phyloP scores from a whole-genome alignment of 2,888 invertebrate species.

The Pachydiplax longipennis region DNA sequence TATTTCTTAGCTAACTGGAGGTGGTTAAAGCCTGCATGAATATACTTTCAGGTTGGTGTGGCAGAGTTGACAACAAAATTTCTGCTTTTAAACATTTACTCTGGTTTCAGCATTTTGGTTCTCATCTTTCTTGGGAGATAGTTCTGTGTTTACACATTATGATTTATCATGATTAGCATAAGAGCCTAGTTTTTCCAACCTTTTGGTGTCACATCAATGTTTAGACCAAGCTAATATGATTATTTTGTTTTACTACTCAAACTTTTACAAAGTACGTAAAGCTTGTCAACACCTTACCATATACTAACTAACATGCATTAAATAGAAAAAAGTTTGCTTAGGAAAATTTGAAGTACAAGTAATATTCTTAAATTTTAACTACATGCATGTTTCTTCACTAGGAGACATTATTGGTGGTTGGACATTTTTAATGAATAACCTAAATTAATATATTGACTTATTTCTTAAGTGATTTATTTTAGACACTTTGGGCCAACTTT shows the following conservation, averaged over 20 bases:
- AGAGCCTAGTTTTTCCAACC: too few species aligned
- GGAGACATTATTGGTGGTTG: neutral
- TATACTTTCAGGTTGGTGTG: conserved; percentile 3
- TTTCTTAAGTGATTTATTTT: too few species aligned
- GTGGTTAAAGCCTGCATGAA: neutral
- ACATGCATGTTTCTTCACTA: neutral
- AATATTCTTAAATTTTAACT: neutral
- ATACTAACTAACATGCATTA: too few species aligned
- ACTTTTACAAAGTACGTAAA: too few species aligned
- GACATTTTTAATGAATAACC: neutral
- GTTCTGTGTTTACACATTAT: neutral
- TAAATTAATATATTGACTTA: neutral
- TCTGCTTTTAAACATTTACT: neutral
- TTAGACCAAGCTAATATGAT: too few species aligned
- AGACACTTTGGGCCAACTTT: neutral
- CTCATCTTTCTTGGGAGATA: neutral
- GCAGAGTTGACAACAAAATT: neutral
- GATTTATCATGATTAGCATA: too few species aligned
- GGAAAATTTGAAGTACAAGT: neutral
- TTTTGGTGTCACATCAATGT: too few species aligned
- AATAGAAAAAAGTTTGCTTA: too few species aligned
- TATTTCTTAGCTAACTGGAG: conserved; percentile 9
- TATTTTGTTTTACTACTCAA: too few species aligned
- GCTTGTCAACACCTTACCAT: too few species aligned
- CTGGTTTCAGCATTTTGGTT: neutral